These are phyloP conservation scores for Zaprionus obscuricornis DNA, from an alignment of 2,888 invertebrate species.

Conservation along the genomic window DNA sequence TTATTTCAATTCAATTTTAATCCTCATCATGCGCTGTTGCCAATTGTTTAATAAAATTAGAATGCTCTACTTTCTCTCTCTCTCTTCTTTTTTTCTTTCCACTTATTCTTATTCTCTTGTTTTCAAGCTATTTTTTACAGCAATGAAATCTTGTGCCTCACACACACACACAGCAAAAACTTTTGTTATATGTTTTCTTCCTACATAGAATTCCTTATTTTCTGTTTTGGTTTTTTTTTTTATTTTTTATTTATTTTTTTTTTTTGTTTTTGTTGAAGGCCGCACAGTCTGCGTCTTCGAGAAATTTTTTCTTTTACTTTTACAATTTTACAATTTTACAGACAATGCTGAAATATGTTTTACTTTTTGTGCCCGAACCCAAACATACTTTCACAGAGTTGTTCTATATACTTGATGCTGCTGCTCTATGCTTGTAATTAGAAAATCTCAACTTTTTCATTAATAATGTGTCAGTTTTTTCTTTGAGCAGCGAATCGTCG, in stretches of 20 bases:
- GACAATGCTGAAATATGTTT: no score
- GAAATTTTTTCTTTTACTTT: no score
- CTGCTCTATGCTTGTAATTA: conserved; percentile 43
- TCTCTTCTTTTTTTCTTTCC: neutral
- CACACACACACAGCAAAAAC: neutral
- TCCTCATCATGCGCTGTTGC: no score
- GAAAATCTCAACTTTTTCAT: conserved; percentile 48
- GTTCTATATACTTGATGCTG: no score
- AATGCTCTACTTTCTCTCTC: neutral
- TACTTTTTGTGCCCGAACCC: no score
- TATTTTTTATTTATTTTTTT: neutral
- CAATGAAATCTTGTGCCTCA: conserved; percentile 3
- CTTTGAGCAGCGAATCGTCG: conserved; percentile 26
- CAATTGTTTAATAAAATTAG: neutral
- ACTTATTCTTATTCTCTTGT: neutral
- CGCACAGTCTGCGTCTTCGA: neutral
- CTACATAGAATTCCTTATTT: conserved; percentile 1
- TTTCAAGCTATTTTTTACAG: no score
- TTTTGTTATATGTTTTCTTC: conserved; percentile 1
- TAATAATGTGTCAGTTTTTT: conserved; percentile 45
- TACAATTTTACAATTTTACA: no score
- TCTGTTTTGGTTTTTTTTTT: conserved; percentile 23
- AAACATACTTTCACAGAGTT: no score
- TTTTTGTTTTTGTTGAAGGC: neutral
- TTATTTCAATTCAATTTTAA: no score